Percentiles rank a stretch among this genome's conserved stretches.
phyloP scores from a whole-genome alignment of 2,888 invertebrate species.

The Drosophila mimetica region DNA sequence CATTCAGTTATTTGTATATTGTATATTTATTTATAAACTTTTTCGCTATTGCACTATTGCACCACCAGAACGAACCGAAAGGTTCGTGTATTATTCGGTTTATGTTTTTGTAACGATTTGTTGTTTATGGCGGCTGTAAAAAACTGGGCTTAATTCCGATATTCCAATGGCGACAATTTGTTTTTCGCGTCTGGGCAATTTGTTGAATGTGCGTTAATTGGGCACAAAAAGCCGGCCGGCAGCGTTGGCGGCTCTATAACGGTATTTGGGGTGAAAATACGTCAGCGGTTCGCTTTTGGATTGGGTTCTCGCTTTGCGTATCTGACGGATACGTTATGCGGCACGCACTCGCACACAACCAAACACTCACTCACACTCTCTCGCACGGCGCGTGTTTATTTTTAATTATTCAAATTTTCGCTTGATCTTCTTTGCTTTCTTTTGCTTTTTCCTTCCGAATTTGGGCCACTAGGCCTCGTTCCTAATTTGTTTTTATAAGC shows the following conservation, averaged over 20 bases:
- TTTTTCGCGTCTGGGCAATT: slow-evolving; percentile 37
- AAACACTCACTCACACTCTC: slow-evolving; percentile 24
- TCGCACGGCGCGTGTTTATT: slow-evolving; percentile 66
- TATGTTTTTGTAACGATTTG: background rate
- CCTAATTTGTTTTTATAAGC: slow-evolving; percentile 65
- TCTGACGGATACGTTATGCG: slow-evolving; percentile 67
- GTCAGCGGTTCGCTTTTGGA: slow-evolving; percentile 51
- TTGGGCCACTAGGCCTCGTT: slow-evolving; percentile 80
- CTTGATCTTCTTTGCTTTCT: slow-evolving; percentile 40
- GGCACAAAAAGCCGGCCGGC: slow-evolving; percentile 83
- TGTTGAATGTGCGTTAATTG: slow-evolving; percentile 80
- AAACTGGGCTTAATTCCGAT: slow-evolving; percentile 3
- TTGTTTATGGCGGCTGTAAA: background rate
- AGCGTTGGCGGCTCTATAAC: slow-evolving; percentile 46
- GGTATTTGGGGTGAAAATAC: slow-evolving; percentile 56
- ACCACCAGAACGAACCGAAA: slow-evolving; percentile 6
- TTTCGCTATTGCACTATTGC: slow-evolving; percentile 26
- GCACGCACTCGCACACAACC: slow-evolving; percentile 30
- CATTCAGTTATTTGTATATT: slow-evolving; percentile 55
- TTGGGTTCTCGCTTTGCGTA: slow-evolving; percentile 49
- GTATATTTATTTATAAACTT: slow-evolving; percentile 56
- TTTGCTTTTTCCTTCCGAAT: slow-evolving; percentile 51
- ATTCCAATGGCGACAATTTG: slow-evolving; percentile 2
- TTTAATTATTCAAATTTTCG: slow-evolving; percentile 76
- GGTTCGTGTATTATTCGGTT: slow-evolving; percentile 9